Conservation (phyloP, 2,113 vertebrate species). For the Chionomys nivalis region DNA sequence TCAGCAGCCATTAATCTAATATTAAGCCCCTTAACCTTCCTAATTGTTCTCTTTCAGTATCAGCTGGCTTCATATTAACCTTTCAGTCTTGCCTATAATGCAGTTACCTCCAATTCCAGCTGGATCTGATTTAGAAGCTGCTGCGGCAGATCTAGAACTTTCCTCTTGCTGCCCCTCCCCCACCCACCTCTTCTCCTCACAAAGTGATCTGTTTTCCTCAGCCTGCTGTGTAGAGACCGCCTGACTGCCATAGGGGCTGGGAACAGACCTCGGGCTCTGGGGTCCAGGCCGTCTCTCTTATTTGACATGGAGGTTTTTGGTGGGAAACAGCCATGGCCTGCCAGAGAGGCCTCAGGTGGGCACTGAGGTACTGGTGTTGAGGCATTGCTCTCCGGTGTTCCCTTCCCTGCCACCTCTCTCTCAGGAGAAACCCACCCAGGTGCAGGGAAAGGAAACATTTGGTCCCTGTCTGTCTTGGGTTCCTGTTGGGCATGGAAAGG, state of each 20-base stretch:
- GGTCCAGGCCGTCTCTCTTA: neutral
- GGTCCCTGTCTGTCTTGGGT: neutral
- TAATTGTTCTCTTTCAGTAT: slow-evolving; percentile 83
- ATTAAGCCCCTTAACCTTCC: slow-evolving; percentile 83
- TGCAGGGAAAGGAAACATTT: neutral
- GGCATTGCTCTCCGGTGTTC: neutral
- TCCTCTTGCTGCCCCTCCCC: neutral
- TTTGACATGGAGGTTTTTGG: rapidly evolving
- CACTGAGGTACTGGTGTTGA: neutral
- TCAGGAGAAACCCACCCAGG: neutral
- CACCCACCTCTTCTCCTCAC: neutral
- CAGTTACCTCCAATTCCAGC: slow-evolving; percentile 82
- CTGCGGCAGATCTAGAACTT: too few species aligned
- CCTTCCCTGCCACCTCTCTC: neutral
- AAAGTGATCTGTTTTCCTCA: neutral
- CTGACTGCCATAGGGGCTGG: too few species aligned
- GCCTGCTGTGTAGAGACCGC: slow-evolving; percentile 63
- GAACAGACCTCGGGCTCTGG: too few species aligned
- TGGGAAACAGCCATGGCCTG: neutral
- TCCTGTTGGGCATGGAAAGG: neutral
- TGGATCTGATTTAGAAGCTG: neutral
- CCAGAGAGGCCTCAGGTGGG: neutral
- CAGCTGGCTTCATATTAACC: slow-evolving; percentile 84
- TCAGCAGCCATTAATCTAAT: slow-evolving; percentile 83
- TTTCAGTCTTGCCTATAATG: slow-evolving; percentile 82